phyloP scores from a whole-genome alignment of 2,797 vertebrate species.

The Diglossa cyanea region DNA sequence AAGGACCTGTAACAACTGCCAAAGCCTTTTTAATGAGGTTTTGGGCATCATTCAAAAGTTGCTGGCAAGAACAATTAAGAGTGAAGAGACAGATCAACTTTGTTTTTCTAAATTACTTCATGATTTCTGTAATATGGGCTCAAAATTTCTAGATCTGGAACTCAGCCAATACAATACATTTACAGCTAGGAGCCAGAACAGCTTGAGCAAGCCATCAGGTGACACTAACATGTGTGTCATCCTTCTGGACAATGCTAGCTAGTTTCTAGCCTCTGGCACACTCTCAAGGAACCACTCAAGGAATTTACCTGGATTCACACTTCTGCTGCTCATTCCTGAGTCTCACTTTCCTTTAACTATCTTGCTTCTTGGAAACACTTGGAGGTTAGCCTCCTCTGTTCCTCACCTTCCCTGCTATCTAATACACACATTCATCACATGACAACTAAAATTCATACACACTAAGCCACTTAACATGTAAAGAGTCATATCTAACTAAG shows the following conservation, averaged over 20 bases:
- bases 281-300: neutral
- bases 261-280: neutral
- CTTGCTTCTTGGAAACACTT: neutral
- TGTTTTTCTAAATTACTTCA: neutral
- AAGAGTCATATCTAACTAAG: neutral
- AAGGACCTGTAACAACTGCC: neutral
- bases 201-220: neutral
- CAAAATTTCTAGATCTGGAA: neutral
- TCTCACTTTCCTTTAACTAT: neutral
- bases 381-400: neutral
- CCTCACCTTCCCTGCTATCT: neutral
- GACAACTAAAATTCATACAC: neutral
- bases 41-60: neutral
- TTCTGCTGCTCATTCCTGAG: neutral
- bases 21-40: neutral
- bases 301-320: neutral
- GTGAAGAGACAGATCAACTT: neutral
- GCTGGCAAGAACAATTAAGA: neutral
- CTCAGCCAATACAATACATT: neutral
- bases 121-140: neutral
- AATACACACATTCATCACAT: neutral
- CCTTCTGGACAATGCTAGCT: neutral
- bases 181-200: neutral
- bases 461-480: neutral
- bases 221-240: neutral